Percentiles rank a stretch among this genome's conserved stretches.
Conservation (phyloP, 2,113 vertebrate species). For the Alces alces region DNA sequence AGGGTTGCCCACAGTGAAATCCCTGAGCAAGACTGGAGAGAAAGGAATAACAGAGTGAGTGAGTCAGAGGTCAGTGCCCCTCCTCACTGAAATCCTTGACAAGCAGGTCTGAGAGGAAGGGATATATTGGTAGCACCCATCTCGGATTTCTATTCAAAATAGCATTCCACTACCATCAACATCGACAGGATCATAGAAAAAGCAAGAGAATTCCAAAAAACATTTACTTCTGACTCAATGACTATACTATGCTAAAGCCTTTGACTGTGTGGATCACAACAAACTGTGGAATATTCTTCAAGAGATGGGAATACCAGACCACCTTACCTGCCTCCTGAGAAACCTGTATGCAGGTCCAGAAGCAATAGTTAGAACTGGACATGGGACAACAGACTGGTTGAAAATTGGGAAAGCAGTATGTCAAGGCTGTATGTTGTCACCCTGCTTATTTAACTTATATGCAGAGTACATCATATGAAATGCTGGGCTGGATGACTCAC, state of each 20-base stretch:
- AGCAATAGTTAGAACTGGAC: background rate
- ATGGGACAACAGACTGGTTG: background rate
- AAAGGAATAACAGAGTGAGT: background rate
- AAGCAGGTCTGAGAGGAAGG: background rate
- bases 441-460: background rate
- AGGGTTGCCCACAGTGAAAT: background rate
- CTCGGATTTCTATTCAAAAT: background rate
- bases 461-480: background rate
- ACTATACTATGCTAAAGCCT: background rate
- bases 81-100: background rate
- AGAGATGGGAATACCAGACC: background rate
- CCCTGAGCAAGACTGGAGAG: background rate
- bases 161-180: background rate
- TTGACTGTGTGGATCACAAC: background rate
- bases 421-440: background rate
- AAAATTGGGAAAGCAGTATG: background rate
- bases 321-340: background rate
- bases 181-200: background rate
- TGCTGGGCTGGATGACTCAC: background rate
- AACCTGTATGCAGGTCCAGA: background rate
- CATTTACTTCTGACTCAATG: background rate
- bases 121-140: background rate
- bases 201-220: background rate
- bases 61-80: background rate
- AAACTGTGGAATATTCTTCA: background rate